These are phyloP conservation scores for Hirudinaria manillensis DNA, from an alignment of 2,888 invertebrate genomes.

Conservation along the genomic window DNA sequence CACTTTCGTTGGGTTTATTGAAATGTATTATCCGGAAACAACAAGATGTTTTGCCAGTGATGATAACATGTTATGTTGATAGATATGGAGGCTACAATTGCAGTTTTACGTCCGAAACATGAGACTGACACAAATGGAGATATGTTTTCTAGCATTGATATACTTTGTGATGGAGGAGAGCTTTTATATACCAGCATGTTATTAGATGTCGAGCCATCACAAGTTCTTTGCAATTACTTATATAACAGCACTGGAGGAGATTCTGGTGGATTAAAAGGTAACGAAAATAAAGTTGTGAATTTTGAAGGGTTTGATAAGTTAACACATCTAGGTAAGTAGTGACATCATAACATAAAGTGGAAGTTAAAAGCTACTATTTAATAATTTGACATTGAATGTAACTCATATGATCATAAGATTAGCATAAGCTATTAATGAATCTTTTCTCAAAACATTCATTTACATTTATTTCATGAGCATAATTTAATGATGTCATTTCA, in stretches of 20 bases:
- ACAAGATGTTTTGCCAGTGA: too few species aligned
- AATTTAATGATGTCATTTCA: background rate
- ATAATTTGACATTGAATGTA: background rate
- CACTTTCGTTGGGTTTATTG: too few species aligned
- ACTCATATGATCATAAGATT: background rate
- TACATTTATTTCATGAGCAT: too few species aligned
- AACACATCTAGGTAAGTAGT: too few species aligned
- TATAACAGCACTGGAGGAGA: conserved; percentile 9
- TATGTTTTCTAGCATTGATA: conserved; percentile 10
- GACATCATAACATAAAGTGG: too few species aligned
- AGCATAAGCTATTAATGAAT: background rate
- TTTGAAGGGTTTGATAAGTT: too few species aligned
- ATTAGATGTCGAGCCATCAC: conserved; percentile 22
- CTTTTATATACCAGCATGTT: conserved; percentile 8
- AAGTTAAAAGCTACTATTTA: too few species aligned
- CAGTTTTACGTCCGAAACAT: background rate
- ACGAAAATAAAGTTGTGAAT: background rate
- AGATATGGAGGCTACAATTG: conserved; percentile 25
- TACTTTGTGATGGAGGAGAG: background rate
- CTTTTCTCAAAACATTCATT: background rate
- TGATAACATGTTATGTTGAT: background rate
- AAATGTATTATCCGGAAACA: too few species aligned
- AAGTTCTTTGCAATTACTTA: background rate
- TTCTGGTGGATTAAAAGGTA: conserved; percentile 14
- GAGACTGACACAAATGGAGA: background rate